Evolutionary conservation across 1,140 invertebrate genomes (phyloP), one percentile per base, ranked within the genome.

Genomic region (Aphidius ervi): DNA sequence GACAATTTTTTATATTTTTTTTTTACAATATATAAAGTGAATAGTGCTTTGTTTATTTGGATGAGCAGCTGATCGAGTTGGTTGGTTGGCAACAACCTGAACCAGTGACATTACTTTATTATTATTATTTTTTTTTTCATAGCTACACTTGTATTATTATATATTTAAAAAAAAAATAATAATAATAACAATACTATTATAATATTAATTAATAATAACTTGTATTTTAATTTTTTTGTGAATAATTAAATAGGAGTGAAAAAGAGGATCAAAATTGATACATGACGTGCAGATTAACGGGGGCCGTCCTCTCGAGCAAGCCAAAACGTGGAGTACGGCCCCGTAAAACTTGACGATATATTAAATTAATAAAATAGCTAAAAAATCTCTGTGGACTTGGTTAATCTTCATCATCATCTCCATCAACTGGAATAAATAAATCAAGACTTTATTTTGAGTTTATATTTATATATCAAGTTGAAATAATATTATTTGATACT

Each of bases 251-350:
- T 43, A 46, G 9, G 6, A 5, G 1, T 23, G 16, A 31, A 9
- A 46, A 5, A 10, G 6, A 45, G 20, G 41, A 46, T 40, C 8
- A 48, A 7, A 46, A 63, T 65, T 71, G 72, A 43, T 58, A 66
- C 53, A 80, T 80, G 77, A 74, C 67, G 68, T 64, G 70, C 70
- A 74, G 70, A 68, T 63, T 59, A 65, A 70, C 66, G 62, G 77
- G 77, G 77, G 77, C 77, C 77, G 73, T 75, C 74, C 76, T 79
- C 75, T 75, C 75, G 70, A 74, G 61, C 65, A 67, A 66, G 67
- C 67, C 63, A 64, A 67, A 73, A 74, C 74, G 71, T 76, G 75
- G 76, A 76, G 77, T 79, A 77, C 76, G 77, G 78, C 77, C 77
- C 76, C 77, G 68, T 71, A 65, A 62, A 58, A 80, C 76, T 72